These are phyloP conservation scores for Centruroides sculpturatus DNA, from an alignment of 1,140 invertebrate genomes.

Conservation along the genomic window DNA sequence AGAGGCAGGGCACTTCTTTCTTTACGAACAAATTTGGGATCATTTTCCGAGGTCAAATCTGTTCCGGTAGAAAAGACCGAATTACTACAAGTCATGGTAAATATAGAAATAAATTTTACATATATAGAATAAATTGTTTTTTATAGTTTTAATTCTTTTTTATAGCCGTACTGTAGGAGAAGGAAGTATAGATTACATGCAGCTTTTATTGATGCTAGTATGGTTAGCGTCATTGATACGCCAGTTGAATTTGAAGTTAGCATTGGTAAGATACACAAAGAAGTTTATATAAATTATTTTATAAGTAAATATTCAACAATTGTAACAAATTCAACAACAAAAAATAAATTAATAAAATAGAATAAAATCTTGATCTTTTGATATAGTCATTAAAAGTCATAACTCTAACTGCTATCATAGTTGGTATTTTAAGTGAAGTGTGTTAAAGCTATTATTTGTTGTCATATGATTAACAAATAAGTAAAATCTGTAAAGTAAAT, in stretches of 20 bases:
- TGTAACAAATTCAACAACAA: too few relatives aligned
- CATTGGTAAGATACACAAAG: constrained; percentile 25
- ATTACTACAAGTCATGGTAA: constrained; percentile 27
- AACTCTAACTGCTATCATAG: too few relatives aligned
- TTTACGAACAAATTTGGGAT: constrained; percentile 29
- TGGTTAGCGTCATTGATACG: constrained; percentile 31
- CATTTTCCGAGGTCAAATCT: constrained; percentile 23
- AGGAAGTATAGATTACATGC: constrained; percentile 32
- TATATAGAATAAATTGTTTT: not conserved
- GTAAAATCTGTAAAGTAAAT: too few relatives aligned
- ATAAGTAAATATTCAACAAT: too few relatives aligned
- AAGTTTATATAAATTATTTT: too few relatives aligned
- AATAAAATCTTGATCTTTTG: too few relatives aligned
- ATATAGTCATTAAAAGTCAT: too few relatives aligned
- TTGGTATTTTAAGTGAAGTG: too few relatives aligned
- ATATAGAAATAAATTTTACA: not conserved
- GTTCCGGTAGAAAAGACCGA: constrained; percentile 27
- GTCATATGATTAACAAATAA: too few relatives aligned
- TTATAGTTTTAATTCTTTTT: not conserved
- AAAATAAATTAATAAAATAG: too few relatives aligned
- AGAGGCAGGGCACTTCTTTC: constrained; percentile 33
- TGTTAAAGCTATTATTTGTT: too few relatives aligned
- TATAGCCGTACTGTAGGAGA: constrained; percentile 30
- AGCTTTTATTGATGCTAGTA: constrained; percentile 32
- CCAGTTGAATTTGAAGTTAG: constrained; percentile 36